Base-by-base conservation (phyloP, 2,797 vertebrate genomes). In the Xiphorhynchus erythropygius region DNA sequence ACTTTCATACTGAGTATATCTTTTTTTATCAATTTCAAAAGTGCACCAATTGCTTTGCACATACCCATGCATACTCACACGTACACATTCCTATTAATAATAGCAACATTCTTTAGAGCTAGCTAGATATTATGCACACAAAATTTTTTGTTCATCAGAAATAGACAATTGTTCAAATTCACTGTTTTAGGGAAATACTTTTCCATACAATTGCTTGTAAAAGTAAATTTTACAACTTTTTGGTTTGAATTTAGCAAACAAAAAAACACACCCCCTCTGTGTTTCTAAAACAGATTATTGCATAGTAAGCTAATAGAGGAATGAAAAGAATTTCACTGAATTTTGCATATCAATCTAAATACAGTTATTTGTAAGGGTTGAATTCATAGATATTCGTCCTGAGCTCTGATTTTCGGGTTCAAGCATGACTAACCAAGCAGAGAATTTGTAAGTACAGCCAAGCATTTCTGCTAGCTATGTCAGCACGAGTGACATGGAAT, bases 221-320 rank as follows among this genome's bases (percentile, higher is more conserved):
- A 84, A 69, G 6, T 22, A 65, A 57, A 50, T 55, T 76, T 76
- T 62, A 1, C 7, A 83, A 59, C 6, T 10, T 55, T 65, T 55
- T 80, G 5, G 1, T 65, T 63, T 55, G 14, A 64, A 55, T 69
- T 67, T 74, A n/a, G 24, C 33, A 46, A 73, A 15, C 3, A 55
- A 50, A 25, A 2, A 37, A 12, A 44, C 10, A 1, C 0, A 1
- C 2, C 3, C 3, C 33, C 14, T 50, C 44, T 10, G 44, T 52
- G 50, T 37, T 83, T 87, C 27, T 70, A 70, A 89, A 87, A 37
- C 22, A 56, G 25, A 33, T 47, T 39, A 50, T 71, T 49, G 37
- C 6, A 25, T 5, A 53, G 9, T n/a, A 67, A 79, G 16, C 8
- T 59, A 83, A 77, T 8, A 74, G 35, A 56, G 5, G 18, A 91